phyloP scores from a whole-genome alignment of 2,888 invertebrate species.

The Eupithecia exiguata region DNA sequence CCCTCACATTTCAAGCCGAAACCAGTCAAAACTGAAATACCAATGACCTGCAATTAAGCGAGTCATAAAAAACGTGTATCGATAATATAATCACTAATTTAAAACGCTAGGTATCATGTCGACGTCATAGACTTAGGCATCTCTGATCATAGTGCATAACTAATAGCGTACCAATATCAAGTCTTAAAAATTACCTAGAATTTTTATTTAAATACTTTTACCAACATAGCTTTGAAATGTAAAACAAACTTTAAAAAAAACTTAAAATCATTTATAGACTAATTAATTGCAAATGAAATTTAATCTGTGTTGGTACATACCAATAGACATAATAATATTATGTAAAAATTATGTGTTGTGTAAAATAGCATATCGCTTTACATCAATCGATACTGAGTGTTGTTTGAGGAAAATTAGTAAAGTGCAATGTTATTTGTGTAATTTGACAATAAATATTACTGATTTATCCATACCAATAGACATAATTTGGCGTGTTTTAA shows the following conservation, averaged over 20 bases:
- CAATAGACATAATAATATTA: not conserved
- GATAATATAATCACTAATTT: conserved; percentile 4
- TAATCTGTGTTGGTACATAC: not conserved
- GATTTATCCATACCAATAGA: too few relatives aligned
- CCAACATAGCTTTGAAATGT: not conserved
- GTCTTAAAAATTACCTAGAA: not conserved
- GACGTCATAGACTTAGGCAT: not conserved
- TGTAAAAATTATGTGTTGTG: too few relatives aligned
- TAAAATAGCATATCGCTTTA: not conserved
- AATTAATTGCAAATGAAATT: not conserved
- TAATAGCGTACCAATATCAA: not conserved
- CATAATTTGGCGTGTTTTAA: too few relatives aligned
- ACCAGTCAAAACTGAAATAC: conserved; percentile 35
- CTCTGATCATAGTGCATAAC: not conserved
- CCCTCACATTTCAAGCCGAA: conserved; percentile 37
- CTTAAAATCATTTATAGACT: not conserved
- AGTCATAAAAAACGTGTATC: conserved; percentile 35
- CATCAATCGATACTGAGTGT: not conserved
- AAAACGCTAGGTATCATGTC: conserved; percentile 2
- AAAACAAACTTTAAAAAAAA: too few relatives aligned
- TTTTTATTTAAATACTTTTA: not conserved
- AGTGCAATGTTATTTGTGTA: too few relatives aligned
- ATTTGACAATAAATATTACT: too few relatives aligned
- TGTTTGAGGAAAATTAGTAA: too few relatives aligned
- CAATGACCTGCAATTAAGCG: conserved; percentile 42